Base-by-base conservation (phyloP, 2,113 vertebrate genomes). In the Phrynocephalus versicolor region DNA sequence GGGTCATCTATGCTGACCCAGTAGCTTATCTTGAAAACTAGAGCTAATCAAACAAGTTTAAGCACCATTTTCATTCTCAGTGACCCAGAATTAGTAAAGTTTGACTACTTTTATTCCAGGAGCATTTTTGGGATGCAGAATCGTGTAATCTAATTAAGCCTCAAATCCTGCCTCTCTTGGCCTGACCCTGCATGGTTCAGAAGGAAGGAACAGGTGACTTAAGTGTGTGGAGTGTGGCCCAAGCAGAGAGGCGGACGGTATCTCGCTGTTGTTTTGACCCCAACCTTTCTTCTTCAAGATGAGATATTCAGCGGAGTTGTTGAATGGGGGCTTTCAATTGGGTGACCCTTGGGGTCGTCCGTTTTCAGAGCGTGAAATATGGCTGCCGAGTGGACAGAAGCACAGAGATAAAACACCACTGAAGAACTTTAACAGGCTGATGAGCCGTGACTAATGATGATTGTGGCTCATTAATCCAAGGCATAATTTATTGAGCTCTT, bases 291-390 rank as follows among this genome's bases (percentile, higher is more conserved):
- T 95, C 87, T 92, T 93, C 89, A 65, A 70, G 93, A 89, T 2
- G n/a, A 92, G 95, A 85, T 94, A 95, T 89, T 13, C 74, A 82
- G 45, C 91, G 91, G 97, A 97, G 96, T 97, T 97, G 97, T 94
- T 97, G 97, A 97, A 97, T 92, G 90, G 45, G 93, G 95, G 91
- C 97, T 96, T 97, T 98, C 97, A 96, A 97, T 98, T 91, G 84
- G 87, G 89, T 96, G 97, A 97, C 98, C 97, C 95, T 93, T 0
- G 81, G 94, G 97, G 97, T 96, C 96, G 96, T 93, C 92, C 96
- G 94, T 96, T 97, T 95, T 96, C 96, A 94, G 96, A 96, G 96
- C 93, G 95, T 98, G 96, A 98, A 98, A 98, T 97, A 97, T 96
- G 96, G 96, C 95, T n/a, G 93, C 94, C 92, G 87, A 94, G 92